phyloP scores from a whole-genome alignment of 2,113 vertebrate genomes.

The Vulpes lagopus region DNA sequence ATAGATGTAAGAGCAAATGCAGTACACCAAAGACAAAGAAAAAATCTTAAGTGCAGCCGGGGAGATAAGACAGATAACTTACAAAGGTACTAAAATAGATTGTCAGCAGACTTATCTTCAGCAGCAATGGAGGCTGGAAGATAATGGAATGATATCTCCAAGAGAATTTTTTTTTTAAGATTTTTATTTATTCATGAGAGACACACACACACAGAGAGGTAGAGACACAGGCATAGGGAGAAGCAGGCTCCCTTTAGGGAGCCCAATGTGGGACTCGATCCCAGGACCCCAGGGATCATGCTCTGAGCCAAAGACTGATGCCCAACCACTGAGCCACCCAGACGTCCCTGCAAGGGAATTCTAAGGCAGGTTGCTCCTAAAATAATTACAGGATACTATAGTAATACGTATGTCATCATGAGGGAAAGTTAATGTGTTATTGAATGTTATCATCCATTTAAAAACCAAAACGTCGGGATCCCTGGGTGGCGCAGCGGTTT shows the following conservation, averaged over 20 bases:
- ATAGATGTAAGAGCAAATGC: neutral
- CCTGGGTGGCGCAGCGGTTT: no score
- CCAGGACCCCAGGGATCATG: no score
- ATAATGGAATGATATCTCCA: slow-evolving; percentile 1
- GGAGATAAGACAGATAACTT: neutral
- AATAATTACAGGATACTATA: neutral
- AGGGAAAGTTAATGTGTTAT: neutral
- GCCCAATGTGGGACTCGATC: no score
- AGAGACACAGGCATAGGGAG: no score
- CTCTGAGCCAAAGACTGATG: no score
- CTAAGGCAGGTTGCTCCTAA: neutral
- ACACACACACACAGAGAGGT: no score
- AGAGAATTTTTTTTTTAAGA: neutral
- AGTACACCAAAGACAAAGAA: neutral
- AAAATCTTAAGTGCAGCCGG: neutral
- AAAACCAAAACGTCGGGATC: slow-evolving; percentile 26
- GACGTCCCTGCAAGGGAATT: neutral
- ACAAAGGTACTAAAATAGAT: neutral
- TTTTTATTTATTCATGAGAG: no score
- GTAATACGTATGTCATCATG: neutral
- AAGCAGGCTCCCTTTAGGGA: no score
- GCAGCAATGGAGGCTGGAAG: neutral
- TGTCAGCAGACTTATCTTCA: slow-evolving; percentile 28
- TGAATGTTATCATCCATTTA: neutral
- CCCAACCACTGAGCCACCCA: no score